A percentile compares a stretch with the other conserved stretches of the same genome.
Conservation (phyloP, 2,113 vertebrate genomes). For the Amazona guildingii region DNA sequence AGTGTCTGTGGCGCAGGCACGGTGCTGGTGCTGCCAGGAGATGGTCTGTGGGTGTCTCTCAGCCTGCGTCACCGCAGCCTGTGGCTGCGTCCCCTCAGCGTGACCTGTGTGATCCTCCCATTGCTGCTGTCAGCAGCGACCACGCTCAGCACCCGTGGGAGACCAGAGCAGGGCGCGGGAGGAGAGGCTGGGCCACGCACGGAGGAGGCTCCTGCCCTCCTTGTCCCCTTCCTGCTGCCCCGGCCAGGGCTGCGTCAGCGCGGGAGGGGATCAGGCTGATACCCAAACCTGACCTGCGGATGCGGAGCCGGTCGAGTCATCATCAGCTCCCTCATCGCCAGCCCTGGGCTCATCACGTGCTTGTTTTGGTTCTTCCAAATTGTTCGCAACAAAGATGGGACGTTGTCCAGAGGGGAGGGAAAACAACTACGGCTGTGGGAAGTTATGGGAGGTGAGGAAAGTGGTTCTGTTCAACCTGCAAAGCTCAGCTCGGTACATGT, state of each 20-base stretch:
- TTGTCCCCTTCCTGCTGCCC: not conserved
- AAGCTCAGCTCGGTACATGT: fast-evolving
- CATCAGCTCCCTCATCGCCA: not conserved
- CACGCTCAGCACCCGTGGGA: fast-evolving
- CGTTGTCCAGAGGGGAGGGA: not conserved
- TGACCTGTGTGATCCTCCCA: not conserved
- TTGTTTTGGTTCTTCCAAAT: not conserved
- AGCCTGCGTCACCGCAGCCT: not conserved
- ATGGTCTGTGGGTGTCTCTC: not conserved
- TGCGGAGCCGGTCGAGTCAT: not conserved
- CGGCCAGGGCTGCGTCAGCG: not conserved
- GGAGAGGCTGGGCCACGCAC: fast-evolving
- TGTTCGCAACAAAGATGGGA: not conserved
- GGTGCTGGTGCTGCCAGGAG: not conserved
- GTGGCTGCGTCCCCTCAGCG: not conserved
- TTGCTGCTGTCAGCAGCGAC: not conserved
- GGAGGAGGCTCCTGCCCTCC: not conserved
- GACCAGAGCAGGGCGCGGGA: not conserved
- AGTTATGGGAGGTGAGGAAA: not conserved
- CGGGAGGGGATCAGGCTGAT: not conserved
- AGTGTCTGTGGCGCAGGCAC: fast-evolving
- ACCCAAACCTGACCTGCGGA: not conserved
- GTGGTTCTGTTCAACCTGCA: not conserved
- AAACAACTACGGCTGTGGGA: not conserved
- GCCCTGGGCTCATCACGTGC: not conserved